Conservation (phyloP, 2,113 vertebrate species). For the Charina bottae region DNA sequence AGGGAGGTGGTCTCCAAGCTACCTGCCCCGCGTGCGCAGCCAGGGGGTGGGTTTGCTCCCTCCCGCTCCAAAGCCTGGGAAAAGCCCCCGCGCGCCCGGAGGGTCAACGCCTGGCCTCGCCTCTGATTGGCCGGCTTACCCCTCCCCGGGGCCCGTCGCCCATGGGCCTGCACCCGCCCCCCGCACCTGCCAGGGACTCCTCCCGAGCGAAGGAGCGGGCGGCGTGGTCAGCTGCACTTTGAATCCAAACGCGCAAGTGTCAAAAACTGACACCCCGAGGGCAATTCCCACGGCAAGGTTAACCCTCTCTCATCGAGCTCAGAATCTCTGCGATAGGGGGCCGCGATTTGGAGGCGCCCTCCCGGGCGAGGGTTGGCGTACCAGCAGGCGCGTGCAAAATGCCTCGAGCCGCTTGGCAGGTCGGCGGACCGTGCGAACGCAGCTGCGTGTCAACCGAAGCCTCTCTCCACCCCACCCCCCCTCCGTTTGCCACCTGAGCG, state of each 20-base stretch:
- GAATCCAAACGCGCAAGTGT: not conserved
- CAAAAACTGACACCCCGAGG: not conserved
- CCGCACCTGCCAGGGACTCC: not conserved
- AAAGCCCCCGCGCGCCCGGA: not conserved
- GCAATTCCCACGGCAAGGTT: not conserved
- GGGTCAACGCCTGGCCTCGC: rapidly evolving
- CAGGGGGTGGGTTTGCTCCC: not conserved
- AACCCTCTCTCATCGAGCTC: rapidly evolving
- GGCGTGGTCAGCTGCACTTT: not conserved
- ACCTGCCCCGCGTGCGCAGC: not conserved
- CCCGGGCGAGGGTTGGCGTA: not conserved
- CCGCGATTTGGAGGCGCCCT: no score
- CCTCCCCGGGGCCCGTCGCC: not conserved
- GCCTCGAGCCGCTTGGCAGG: no score
- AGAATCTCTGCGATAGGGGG: not conserved
- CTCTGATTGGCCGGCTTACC: not conserved
- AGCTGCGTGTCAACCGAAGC: not conserved
- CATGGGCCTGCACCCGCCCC: not conserved
- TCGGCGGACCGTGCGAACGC: not conserved
- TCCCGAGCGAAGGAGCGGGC: not conserved
- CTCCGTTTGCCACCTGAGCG: not conserved
- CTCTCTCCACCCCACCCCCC: no score
- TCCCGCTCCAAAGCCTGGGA: not conserved
- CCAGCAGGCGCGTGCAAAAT: not conserved
- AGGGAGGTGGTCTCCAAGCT: not conserved